A percentile compares a stretch with the other conserved stretches of the same genome.
phyloP scores from a whole-genome alignment of 1,140 invertebrate species.

The Ceratina australensis region DNA sequence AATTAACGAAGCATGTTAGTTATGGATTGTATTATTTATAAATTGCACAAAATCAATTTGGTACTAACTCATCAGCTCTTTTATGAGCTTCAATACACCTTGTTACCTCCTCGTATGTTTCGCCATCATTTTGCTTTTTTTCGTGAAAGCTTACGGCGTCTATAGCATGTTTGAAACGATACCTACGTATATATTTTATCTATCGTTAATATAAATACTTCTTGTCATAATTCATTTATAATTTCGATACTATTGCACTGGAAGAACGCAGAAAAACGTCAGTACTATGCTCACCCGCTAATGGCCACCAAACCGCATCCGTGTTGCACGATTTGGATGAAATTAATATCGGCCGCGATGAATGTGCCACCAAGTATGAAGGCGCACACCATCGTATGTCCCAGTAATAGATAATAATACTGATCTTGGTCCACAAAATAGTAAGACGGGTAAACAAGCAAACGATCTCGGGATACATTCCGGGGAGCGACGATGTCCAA shows the following conservation, averaged over 20 bases:
- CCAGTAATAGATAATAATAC: not conserved
- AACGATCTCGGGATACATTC: not conserved
- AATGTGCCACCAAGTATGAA: not conserved
- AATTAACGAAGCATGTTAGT: not conserved
- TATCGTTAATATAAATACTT: not conserved
- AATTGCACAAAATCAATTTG: too few species aligned
- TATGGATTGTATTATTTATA: not conserved
- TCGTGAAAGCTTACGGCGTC: not conserved
- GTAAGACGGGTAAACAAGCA: not conserved
- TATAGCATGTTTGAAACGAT: conserved; percentile 6
- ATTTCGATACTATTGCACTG: not conserved
- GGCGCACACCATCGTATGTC: not conserved
- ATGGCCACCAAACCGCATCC: not conserved
- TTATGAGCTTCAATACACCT: conserved; percentile 1
- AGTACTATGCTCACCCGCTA: conserved; percentile 7
- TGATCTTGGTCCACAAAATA: conserved; percentile 2
- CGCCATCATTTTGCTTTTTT: not conserved
- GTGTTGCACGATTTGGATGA: not conserved
- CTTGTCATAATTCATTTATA: too few species aligned
- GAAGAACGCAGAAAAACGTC: too few species aligned
- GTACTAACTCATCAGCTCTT: conserved; percentile 5
- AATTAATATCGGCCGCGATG: not conserved
- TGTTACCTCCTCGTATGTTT: not conserved
- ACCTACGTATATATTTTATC: not conserved
- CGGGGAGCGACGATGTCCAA: not conserved